Conservation (phyloP, 2,888 invertebrate species). For the Coleophora deauratella region DNA sequence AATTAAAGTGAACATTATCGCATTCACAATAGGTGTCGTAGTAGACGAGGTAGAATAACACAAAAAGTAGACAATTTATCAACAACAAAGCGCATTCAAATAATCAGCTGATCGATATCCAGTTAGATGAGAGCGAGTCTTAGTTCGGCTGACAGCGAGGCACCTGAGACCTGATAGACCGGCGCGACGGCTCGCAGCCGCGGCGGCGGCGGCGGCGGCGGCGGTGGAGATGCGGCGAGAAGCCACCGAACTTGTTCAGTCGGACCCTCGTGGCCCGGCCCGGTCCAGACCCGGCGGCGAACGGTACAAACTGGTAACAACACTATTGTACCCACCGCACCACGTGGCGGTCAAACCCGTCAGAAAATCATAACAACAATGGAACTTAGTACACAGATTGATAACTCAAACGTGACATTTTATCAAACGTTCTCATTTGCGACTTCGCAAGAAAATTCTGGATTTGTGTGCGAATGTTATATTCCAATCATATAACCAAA, state of each 20-base stretch:
- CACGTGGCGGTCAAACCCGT: constrained; percentile 64
- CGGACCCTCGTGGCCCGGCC: constrained; percentile 43
- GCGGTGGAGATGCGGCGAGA: constrained; percentile 31
- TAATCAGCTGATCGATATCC: constrained; percentile 62
- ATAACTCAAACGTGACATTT: no score
- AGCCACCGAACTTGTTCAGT: constrained; percentile 67
- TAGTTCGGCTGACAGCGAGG: constrained; percentile 40
- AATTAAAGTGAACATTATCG: no score
- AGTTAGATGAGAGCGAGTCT: constrained; percentile 71
- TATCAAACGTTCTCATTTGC: no score
- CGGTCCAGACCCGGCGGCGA: constrained; percentile 41
- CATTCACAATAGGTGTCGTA: no score
- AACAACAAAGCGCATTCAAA: neutral
- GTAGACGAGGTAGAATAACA: constrained; percentile 9
- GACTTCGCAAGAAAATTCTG: no score
- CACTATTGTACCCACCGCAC: constrained; percentile 61
- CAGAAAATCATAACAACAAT: constrained; percentile 33
- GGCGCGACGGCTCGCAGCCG: neutral
- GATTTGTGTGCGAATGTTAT: no score
- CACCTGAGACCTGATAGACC: constrained; percentile 1
- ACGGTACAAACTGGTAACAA: constrained; percentile 69
- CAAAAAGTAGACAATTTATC: neutral
- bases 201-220: neutral
- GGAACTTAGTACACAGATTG: neutral
- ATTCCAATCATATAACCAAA: no score